Conservation (phyloP, 2,797 vertebrate species). For the Rhinogobio ventralis region DNA sequence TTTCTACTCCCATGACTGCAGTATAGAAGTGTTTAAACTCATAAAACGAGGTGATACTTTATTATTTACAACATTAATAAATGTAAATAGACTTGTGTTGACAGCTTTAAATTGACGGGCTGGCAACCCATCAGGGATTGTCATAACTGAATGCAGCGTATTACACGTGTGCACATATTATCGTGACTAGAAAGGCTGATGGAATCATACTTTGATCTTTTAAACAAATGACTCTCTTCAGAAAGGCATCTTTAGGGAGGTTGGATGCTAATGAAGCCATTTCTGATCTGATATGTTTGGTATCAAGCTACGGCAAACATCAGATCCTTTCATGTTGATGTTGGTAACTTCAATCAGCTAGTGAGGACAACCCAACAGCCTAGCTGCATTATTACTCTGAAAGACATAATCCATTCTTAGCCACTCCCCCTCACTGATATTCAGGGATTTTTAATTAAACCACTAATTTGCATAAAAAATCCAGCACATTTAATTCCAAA, state of each 20-base stretch:
- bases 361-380: not conserved
- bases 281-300: not conserved
- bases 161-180: constrained; percentile 44
- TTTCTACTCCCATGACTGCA: constrained; percentile 53
- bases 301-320: not conserved
- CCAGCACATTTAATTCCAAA: constrained; percentile 54
- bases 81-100: constrained; percentile 61
- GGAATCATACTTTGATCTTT: constrained; percentile 3
- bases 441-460: constrained; percentile 67
- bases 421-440: constrained; percentile 54
- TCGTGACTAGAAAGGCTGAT: constrained; percentile 12
- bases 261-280: constrained; percentile 6
- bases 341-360: not conserved
- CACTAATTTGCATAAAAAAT: constrained; percentile 72
- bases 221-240: not conserved
- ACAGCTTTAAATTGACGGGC: constrained; percentile 61
- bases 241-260: constrained; percentile 1
- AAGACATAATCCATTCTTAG: constrained; percentile 61
- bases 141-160: constrained; percentile 28
- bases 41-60: constrained; percentile 47
- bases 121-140: constrained; percentile 47
- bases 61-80: constrained; percentile 66
- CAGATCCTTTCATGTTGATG: not conserved
- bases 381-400: constrained; percentile 19
- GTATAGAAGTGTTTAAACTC: constrained; percentile 50